Evolutionary conservation across 2,113 vertebrate genomes (phyloP).

Genomic region (Oophaga pumilio): DNA sequence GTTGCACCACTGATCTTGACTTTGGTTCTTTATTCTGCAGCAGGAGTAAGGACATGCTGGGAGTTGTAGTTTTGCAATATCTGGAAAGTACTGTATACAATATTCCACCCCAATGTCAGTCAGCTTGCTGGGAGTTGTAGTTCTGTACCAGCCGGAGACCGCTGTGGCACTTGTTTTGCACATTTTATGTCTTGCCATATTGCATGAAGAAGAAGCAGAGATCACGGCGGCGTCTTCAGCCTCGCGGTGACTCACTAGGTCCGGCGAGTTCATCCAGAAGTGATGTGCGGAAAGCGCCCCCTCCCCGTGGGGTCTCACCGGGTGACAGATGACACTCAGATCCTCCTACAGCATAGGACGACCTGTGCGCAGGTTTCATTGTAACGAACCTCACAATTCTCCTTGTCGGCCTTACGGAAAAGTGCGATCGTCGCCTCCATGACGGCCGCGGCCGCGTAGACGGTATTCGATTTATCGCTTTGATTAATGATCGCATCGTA

Average conservation of each 20-base stretch:
- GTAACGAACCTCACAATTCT: background rate
- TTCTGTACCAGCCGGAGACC: no score
- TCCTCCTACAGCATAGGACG: background rate
- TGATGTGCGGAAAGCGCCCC: background rate
- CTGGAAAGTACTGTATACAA: no score
- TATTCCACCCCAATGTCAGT: no score
- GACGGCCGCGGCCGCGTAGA: background rate
- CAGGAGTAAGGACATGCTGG: no score
- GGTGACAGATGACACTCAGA: background rate
- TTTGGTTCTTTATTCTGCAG: no score
- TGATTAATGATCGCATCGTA: conserved; percentile 24
- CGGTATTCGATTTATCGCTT: conserved; percentile 36
- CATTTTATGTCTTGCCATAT: no score
- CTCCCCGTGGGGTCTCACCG: background rate
- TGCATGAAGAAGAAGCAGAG: background rate
- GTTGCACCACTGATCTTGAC: no score
- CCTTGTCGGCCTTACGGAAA: background rate
- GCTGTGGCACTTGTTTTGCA: no score
- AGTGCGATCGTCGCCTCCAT: background rate
- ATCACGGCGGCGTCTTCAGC: background rate
- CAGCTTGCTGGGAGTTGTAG: no score
- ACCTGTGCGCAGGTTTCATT: background rate
- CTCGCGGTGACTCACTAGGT: background rate
- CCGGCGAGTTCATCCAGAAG: background rate
- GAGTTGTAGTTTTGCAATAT: no score